Conservation (phyloP, 2,113 vertebrate genomes). For the Indicator maculatus region DNA sequence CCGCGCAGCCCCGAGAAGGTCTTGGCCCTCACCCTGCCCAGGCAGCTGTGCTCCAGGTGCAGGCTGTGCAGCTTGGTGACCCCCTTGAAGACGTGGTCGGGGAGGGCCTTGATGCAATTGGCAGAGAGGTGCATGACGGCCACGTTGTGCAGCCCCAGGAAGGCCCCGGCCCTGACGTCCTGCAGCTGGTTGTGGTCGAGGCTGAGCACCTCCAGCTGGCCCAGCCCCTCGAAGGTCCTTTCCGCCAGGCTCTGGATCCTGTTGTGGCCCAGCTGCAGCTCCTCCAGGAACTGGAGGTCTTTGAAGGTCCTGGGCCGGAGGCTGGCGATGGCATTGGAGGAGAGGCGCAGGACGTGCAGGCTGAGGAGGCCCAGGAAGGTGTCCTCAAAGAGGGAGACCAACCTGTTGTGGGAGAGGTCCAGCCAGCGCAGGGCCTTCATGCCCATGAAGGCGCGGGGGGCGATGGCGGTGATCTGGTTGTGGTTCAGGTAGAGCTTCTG, state of each 20-base stretch:
- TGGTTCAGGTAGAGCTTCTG: constrained; percentile 93
- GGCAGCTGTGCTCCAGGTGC: constrained; percentile 90
- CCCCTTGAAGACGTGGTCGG: constrained; percentile 86
- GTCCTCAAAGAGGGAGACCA: constrained; percentile 85
- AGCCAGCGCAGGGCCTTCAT: constrained; percentile 94
- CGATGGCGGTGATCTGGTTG: constrained; percentile 87
- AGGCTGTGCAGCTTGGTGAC: constrained; percentile 90
- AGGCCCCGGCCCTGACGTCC: constrained; percentile 82
- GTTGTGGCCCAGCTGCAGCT: constrained; percentile 90
- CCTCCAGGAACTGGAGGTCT: constrained; percentile 92
- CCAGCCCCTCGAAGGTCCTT: constrained; percentile 87
- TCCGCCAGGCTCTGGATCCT: constrained; percentile 81
- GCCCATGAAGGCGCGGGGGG: constrained; percentile 87
- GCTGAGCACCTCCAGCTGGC: constrained; percentile 88
- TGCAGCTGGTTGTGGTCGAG: constrained; percentile 91
- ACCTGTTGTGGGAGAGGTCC: constrained; percentile 91
- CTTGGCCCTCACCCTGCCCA: constrained; percentile 78
- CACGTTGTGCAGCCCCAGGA: constrained; percentile 84
- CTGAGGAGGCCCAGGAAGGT: constrained; percentile 88
- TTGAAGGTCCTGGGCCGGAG: constrained; percentile 88
- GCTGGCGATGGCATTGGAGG: constrained; percentile 85
- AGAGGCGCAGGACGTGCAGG: constrained; percentile 89
- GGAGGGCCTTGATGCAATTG: constrained; percentile 86
- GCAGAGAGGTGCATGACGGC: constrained; percentile 92
- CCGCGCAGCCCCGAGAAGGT: constrained; percentile 85